Evolutionary conservation across 2,797 vertebrate species (phyloP).

Genomic region (Intellagama lesueurii): DNA sequence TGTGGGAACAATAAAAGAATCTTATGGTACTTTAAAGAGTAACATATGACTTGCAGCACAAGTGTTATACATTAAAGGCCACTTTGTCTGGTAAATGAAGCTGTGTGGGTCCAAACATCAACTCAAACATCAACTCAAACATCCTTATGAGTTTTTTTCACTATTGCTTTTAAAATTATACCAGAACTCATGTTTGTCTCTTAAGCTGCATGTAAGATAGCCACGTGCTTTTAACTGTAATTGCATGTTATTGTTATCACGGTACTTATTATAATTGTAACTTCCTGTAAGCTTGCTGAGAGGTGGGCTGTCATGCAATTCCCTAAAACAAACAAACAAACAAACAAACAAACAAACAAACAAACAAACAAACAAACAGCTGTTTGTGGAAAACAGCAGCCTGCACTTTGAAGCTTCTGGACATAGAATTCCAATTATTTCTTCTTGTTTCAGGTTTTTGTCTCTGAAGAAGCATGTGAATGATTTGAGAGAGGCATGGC

Average conservation of each 20-base stretch:
- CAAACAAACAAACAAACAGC: neutral
- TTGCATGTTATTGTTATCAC: neutral
- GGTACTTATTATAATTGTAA: too few relatives aligned
- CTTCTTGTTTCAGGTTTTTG: slow-evolving; percentile 63
- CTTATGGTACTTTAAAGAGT: neutral
- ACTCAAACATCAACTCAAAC: too few relatives aligned
- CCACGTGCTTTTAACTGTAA: neutral
- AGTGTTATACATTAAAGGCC: neutral
- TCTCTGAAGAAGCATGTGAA: slow-evolving; percentile 33
- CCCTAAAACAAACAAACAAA: too few relatives aligned
- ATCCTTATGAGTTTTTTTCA: neutral
- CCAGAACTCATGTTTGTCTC: neutral
- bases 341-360: too few relatives aligned
- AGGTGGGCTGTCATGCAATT: too few relatives aligned
- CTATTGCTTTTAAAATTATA: neutral
- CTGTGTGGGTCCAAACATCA: neutral
- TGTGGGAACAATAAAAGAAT: neutral
- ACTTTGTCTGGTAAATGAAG: neutral
- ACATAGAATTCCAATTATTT: neutral
- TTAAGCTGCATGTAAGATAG: neutral
- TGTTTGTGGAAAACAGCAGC: neutral
- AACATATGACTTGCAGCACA: neutral
- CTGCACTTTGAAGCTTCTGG: neutral
- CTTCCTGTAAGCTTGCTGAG: too few relatives aligned
- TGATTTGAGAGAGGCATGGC: slow-evolving; percentile 76